Evolutionary conservation across 2,797 vertebrate species (phyloP), one percentile per base, ranked within the genome.

Genomic region (Ctenosaura bakeri): DNA sequence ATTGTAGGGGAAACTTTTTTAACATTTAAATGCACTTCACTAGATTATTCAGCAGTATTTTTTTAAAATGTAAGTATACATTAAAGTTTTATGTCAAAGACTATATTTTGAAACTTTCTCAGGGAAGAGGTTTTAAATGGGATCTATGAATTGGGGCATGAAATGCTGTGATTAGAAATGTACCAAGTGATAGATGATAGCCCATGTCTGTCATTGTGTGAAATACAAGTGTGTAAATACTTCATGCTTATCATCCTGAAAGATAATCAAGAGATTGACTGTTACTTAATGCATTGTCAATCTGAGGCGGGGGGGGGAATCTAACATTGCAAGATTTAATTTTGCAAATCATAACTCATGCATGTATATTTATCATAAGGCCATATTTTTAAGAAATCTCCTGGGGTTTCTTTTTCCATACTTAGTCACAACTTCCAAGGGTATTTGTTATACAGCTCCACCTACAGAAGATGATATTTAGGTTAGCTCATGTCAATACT

Each of bases 71-170:
- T 91, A 96, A 94, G 90, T 95, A 94, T 93, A 82, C 84, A 94
- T 95, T 94, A 95, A 94, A 95, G 82, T 96, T 95, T 96, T 95
- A 96, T 95, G 96, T 94, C 92, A 88, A 92, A 93, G 95, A 93
- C 93, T 96, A 95, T 95, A 95, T 96, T 98, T 96, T 96, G 92
- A 94, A 94, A 89, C 94, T 92, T 93, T 79, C 83, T 93, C 91
- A 95, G 91, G 95, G 94, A 96, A 95, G 95, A 94, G 91, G 89
- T 94, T 94, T 89, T 96, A 94, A 91, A 95, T 94, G 89, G 90
- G 86, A 96, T 93, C 90, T 94, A 95, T 96, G 91, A 90, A 95
- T 93, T 94, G 94, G 92, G 91, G 93, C 79, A 84, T 91, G 89
- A 88, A 94, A 96, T 96, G 94, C 92, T 95, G 95, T 94, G 76